A percentile compares a stretch with the other conserved stretches of the same genome.
These are phyloP conservation scores for Phodopus roborovskii DNA, from an alignment of 2,113 vertebrate genomes.

Conservation along the genomic window DNA sequence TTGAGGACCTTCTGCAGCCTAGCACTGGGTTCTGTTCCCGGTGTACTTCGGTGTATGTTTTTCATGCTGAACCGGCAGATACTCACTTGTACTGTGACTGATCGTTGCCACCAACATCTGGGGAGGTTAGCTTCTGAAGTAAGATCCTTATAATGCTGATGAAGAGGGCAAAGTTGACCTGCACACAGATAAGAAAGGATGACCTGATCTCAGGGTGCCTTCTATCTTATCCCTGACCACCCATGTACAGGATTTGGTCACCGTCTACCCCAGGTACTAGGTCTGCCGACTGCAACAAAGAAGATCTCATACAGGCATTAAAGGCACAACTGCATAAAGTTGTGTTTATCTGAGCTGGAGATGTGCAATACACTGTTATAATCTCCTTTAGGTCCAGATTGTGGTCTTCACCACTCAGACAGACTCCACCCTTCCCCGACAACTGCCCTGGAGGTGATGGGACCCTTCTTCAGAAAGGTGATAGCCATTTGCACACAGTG, in stretches of 20 bases:
- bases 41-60: accelerated
- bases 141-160: constrained; percentile 89
- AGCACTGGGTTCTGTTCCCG: not conserved
- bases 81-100: constrained; percentile 87
- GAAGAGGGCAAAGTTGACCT: constrained; percentile 90
- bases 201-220: not conserved
- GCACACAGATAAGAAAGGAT: not conserved
- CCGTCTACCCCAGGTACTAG: no score
- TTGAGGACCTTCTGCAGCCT: not conserved
- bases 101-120: constrained; percentile 87
- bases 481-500: not conserved
- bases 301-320: no score
- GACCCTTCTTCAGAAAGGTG: not conserved
- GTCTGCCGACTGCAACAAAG: not conserved
- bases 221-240: not conserved
- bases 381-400: not conserved
- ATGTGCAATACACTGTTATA: accelerated
- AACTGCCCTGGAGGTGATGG: not conserved
- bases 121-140: constrained; percentile 88
- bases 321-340: not conserved
- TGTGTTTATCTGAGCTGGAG: not conserved
- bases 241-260: not conserved
- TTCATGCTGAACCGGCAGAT: no score
- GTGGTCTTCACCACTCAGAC: not conserved
- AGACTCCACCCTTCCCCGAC: not conserved